A percentile compares a stretch with the other conserved stretches of the same genome.
Conservation (phyloP, 1,140 invertebrate species). For the Batillaria attramentaria region DNA sequence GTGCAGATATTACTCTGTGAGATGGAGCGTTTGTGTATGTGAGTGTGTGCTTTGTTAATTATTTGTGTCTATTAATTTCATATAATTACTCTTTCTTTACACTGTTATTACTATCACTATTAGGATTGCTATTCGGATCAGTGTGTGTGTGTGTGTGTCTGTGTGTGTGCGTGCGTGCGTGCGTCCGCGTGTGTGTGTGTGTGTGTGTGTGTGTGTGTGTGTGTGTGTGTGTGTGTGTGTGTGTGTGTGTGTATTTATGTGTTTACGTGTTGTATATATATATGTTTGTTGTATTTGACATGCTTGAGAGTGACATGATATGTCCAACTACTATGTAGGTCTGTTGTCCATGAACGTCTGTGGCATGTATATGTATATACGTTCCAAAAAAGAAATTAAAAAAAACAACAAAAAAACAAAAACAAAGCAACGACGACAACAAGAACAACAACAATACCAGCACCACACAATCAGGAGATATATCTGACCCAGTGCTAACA, state of each 20-base stretch:
- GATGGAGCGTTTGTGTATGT: too few relatives aligned
- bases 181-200: background rate
- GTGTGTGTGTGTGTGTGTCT: background rate
- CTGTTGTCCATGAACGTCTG: too few relatives aligned
- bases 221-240: background rate
- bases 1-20: background rate
- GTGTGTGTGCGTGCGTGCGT: background rate
- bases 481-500: too few relatives aligned
- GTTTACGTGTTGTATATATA: background rate
- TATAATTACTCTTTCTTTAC: background rate
- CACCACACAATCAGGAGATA: background rate
- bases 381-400: background rate
- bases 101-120: background rate
- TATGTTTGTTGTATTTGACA: too few relatives aligned
- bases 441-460: background rate
- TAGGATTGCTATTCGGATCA: background rate
- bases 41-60: too few relatives aligned
- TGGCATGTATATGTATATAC: too few relatives aligned
- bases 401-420: too few relatives aligned
- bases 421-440: too few relatives aligned
- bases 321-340: too few relatives aligned
- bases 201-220: conserved; percentile 12
- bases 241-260: background rate
- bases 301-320: too few relatives aligned
- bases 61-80: too few relatives aligned